These are phyloP conservation scores for Semnornis frantzii DNA, from an alignment of 2,113 vertebrate genomes.

Conservation along the genomic window DNA sequence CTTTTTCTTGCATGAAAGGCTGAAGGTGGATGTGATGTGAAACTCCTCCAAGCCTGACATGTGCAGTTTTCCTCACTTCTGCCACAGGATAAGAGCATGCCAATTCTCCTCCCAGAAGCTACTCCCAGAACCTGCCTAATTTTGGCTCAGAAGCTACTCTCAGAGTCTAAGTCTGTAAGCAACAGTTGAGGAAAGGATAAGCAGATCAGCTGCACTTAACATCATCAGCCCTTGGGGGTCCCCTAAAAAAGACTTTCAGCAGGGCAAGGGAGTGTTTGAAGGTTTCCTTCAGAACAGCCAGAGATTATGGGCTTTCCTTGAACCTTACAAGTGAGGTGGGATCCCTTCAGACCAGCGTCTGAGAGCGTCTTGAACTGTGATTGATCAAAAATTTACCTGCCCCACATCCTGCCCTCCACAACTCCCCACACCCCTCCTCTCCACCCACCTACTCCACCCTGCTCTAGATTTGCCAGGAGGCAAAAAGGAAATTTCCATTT, in stretches of 20 bases:
- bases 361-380: neutral
- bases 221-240: neutral
- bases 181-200: neutral
- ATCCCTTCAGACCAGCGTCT: neutral
- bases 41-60: neutral
- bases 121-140: neutral
- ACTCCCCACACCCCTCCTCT: too few relatives aligned
- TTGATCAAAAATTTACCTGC: neutral
- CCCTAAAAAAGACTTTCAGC: neutral
- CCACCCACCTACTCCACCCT: too few relatives aligned
- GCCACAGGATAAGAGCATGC: accelerated
- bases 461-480: neutral
- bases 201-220: neutral
- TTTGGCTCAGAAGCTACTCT: neutral
- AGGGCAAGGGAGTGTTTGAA: neutral
- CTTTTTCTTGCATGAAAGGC: neutral
- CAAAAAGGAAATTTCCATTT: neutral
- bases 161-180: neutral
- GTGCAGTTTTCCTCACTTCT: neutral
- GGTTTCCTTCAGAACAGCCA: neutral
- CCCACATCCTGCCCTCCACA: too few relatives aligned
- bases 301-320: neutral
- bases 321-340: neutral
- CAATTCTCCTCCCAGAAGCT: neutral
- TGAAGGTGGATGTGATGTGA: neutral